phyloP scores from a whole-genome alignment of 1,140 invertebrate species.

The Diploscapter pachys region DNA sequence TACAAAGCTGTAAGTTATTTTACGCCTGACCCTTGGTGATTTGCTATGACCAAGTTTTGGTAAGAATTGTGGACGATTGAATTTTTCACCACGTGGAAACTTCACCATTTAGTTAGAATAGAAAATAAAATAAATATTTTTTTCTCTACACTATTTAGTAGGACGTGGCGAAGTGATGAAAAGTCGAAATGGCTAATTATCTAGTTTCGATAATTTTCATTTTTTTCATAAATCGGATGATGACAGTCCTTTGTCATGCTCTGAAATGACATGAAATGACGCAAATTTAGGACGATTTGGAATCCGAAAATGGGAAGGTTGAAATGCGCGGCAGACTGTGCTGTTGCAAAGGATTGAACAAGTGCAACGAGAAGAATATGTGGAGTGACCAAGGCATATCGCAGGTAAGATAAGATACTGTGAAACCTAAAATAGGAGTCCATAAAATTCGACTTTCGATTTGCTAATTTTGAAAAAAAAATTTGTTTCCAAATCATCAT shows the following conservation, averaged over 20 bases:
- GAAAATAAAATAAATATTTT: conserved; percentile 1
- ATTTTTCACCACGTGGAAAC: background rate
- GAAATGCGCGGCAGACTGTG: conserved; percentile 22
- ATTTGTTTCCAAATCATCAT: too few relatives aligned
- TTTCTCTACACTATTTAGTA: background rate
- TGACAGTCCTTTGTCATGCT: background rate
- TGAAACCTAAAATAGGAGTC: too few relatives aligned
- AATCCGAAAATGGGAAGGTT: conserved; percentile 9
- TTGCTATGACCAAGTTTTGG: too few relatives aligned
- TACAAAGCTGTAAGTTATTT: conserved; percentile 4
- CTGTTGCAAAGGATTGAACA: conserved; percentile 21
- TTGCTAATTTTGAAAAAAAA: too few relatives aligned
- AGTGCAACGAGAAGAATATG: conserved; percentile 30
- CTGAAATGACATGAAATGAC: background rate
- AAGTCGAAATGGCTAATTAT: background rate
- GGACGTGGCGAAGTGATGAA: background rate
- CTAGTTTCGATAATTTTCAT: background rate
- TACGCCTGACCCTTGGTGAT: background rate
- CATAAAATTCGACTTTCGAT: too few relatives aligned
- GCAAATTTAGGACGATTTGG: background rate
- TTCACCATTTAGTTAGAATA: background rate
- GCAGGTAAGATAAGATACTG: too few relatives aligned
- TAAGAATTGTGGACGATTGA: too few relatives aligned
- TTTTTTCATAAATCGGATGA: background rate
- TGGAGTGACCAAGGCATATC: conserved; percentile 21